These are phyloP conservation scores for Callyntrura sp. DNA, from an alignment of 2,888 invertebrate species.

Conservation along the genomic window DNA sequence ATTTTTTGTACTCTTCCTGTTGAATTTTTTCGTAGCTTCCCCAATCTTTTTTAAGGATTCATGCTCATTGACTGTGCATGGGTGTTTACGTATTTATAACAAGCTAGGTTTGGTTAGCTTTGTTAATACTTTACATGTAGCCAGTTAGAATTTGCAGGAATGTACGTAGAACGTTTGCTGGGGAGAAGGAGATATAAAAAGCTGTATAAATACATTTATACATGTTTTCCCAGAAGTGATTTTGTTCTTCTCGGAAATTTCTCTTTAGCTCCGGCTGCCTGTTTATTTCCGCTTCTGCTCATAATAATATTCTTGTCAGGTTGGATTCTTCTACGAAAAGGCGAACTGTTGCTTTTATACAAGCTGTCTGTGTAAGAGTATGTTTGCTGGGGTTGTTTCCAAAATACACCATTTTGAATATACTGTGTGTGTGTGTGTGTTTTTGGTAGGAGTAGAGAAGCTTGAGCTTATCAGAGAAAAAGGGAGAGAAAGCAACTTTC, in stretches of 20 bases:
- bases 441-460: neutral
- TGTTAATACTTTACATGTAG: no score
- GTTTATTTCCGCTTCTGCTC: slow-evolving; percentile 29
- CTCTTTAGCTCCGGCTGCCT: slow-evolving; percentile 7
- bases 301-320: slow-evolving; percentile 58
- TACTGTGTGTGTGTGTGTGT: neutral
- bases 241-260: slow-evolving; percentile 13
- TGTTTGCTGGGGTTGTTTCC: slow-evolving; percentile 20
- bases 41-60: neutral
- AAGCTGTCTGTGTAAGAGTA: slow-evolving; percentile 13
- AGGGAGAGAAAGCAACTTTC: slow-evolving; percentile 52
- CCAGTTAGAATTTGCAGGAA: neutral
- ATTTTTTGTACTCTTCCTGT: neutral
- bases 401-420: slow-evolving; percentile 18
- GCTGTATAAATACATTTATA: neutral
- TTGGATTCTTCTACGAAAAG: neutral
- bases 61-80: neutral
- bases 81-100: neutral
- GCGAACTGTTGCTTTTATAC: slow-evolving; percentile 68
- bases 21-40: neutral
- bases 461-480: neutral
- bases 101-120: no score
- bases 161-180: neutral
- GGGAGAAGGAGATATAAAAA: neutral
- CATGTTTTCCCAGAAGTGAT: slow-evolving; percentile 3